Conservation (phyloP, 2,797 vertebrate genomes). For the Fratercula arctica region DNA sequence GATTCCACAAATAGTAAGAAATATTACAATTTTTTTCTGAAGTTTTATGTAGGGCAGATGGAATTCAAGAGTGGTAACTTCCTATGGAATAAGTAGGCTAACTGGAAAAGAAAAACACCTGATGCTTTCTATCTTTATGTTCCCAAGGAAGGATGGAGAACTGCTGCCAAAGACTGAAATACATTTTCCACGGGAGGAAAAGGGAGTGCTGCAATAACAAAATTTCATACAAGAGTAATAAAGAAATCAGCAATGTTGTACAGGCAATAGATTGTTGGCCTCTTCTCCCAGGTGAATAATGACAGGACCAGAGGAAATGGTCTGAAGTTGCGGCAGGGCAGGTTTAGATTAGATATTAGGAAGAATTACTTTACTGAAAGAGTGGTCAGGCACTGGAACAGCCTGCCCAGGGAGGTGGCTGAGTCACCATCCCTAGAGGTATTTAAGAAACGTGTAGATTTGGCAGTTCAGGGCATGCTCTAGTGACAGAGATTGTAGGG, state of each 20-base stretch:
- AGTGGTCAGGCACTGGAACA: no score
- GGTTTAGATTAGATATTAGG: no score
- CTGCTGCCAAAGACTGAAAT: conserved; percentile 62
- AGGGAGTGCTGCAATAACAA: conserved; percentile 57
- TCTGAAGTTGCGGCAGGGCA: no score
- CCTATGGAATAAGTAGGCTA: neutral
- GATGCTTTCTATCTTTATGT: neutral
- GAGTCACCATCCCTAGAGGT: no score
- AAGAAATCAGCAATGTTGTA: conserved; percentile 5
- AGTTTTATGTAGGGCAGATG: neutral
- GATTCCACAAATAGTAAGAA: neutral
- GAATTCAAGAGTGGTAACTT: neutral
- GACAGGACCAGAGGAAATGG: no score
- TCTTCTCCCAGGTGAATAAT: no score
- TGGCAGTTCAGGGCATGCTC: no score
- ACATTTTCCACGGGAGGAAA: conserved; percentile 69
- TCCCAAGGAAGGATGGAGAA: conserved; percentile 46
- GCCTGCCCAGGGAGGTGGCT: no score
- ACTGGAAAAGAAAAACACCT: neutral
- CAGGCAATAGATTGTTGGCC: neutral
- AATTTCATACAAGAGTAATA: conserved; percentile 27
- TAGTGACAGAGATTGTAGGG: no score
- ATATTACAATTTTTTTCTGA: neutral
- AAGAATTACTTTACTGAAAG: no score
- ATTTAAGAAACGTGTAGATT: no score